phyloP scores from a whole-genome alignment of 2,888 invertebrate species.

The Aricia artaxerxes region DNA sequence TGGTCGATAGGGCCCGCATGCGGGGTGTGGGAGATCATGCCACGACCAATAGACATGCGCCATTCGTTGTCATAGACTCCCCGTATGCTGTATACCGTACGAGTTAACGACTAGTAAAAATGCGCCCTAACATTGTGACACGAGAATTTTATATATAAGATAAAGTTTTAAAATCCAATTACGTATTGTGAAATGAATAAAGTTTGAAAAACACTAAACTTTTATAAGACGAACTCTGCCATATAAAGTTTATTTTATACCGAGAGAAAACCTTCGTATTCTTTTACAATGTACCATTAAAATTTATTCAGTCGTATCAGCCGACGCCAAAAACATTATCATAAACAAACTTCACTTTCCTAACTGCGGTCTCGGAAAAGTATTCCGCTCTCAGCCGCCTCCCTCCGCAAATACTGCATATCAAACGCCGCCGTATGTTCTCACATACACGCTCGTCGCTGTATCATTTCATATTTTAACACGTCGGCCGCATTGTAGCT shows the following conservation, averaged over 20 bases:
- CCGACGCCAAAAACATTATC: constrained; percentile 43
- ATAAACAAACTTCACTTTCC: constrained; percentile 49
- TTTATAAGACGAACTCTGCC: constrained; percentile 17
- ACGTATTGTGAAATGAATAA: constrained; percentile 23
- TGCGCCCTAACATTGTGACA: too few species aligned
- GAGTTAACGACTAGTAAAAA: too few species aligned
- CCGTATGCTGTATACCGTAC: too few species aligned
- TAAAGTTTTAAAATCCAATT: not conserved
- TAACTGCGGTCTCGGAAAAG: constrained; percentile 40
- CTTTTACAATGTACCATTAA: constrained; percentile 45
- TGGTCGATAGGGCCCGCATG: too few species aligned
- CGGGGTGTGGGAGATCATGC: too few species aligned
- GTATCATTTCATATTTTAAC: constrained; percentile 14
- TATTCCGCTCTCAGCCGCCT: constrained; percentile 42
- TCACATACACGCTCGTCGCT: constrained; percentile 22
- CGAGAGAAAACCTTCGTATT: constrained; percentile 38
- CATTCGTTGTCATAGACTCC: too few species aligned
- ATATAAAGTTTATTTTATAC: constrained; percentile 36
- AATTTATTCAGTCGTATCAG: constrained; percentile 44
- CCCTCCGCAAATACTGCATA: constrained; percentile 37
- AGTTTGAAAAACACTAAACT: constrained; percentile 29
- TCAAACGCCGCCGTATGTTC: constrained; percentile 36
- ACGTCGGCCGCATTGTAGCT: not conserved
- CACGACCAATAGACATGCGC: too few species aligned
- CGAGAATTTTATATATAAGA: not conserved